Conservation (phyloP, 2,113 vertebrate species). For the Oxyura jamaicensis region DNA sequence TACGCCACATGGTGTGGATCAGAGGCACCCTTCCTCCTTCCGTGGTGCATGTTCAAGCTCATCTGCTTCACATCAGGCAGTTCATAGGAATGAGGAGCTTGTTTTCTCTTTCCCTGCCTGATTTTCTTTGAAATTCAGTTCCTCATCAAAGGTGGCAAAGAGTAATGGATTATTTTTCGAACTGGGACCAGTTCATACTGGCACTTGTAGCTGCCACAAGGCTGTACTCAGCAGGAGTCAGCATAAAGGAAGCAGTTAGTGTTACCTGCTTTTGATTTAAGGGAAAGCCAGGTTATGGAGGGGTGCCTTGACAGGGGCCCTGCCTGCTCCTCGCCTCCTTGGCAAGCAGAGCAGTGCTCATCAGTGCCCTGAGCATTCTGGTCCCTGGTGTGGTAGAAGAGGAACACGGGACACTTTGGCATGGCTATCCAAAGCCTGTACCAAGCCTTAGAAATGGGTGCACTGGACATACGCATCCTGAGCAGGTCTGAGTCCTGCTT, state of each 20-base stretch:
- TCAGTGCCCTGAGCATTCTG: background rate
- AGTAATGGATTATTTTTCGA: background rate
- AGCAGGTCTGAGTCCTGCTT: background rate
- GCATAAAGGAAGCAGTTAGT: background rate
- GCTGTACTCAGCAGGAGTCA: background rate
- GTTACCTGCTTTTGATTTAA: slow-evolving; percentile 21
- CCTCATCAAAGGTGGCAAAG: background rate
- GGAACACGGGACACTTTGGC: fast-evolving
- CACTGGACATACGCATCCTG: background rate
- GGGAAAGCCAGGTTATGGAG: background rate
- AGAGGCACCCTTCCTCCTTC: background rate
- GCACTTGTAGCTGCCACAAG: background rate
- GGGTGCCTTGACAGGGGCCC: background rate
- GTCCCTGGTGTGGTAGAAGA: background rate
- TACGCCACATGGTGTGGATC: background rate
- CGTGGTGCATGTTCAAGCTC: background rate
- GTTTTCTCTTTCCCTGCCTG: background rate
- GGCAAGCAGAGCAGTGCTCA: background rate
- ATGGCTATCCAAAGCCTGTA: background rate
- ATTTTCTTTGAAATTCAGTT: background rate
- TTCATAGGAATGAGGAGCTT: background rate
- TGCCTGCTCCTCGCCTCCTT: fast-evolving
- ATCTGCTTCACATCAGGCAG: background rate
- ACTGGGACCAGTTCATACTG: fast-evolving
- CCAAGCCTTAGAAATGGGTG: background rate